Evolutionary conservation across 2,797 vertebrate genomes (phyloP), one percentile per base, ranked within the genome.

Genomic region (Danio albolineatus): DNA sequence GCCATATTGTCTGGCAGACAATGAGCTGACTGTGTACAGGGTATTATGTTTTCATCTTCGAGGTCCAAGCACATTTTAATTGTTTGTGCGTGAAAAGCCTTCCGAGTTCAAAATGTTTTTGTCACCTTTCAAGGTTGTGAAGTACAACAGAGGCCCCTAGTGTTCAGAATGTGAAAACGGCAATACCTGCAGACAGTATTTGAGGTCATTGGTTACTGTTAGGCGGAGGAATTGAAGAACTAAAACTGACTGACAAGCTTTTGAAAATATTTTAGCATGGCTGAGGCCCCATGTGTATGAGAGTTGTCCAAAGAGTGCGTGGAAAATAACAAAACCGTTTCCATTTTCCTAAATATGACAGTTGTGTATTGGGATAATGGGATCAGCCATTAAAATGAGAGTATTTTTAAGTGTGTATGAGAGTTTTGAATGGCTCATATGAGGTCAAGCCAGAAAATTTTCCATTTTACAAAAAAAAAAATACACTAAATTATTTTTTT

Each of bases 111-210:
- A 38, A 76, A 73, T 70, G 60, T 72, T 76, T 21, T 83, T 62
- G 21, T 57, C 7, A 17, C 13, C 41, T 82, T 28, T 44, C 56
- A 28, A 51, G 46, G 14, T 41, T 60, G 46, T 49, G 49, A 28
- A n/a, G 28, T n/a, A 38, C 69, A 66, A 66, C 9, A 76, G 70
- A 16, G 73, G 41, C 79, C 78, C 73, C 82, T 76, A 65, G 82
- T 80, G 54, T 65, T 61, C 39, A 79, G 64, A 80, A 66, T 76
- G 64, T 81, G 76, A 83, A 59, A 59, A 62, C 59, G 51, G 6
- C 36, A 38, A 10, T 43, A 48, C 79, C 56, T 8, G 39, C 57
- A 60, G 4, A 36, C 69, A 43, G 49, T 53, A 46, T 73, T 51
- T 19, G 28, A 38, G 6, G 51, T 71, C 44, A 38, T 54, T 70